A percentile compares a stretch with the other conserved stretches of the same genome.
phyloP scores from a whole-genome alignment of 2,113 vertebrate genomes.

The Poeciliopsis prolifica region DNA sequence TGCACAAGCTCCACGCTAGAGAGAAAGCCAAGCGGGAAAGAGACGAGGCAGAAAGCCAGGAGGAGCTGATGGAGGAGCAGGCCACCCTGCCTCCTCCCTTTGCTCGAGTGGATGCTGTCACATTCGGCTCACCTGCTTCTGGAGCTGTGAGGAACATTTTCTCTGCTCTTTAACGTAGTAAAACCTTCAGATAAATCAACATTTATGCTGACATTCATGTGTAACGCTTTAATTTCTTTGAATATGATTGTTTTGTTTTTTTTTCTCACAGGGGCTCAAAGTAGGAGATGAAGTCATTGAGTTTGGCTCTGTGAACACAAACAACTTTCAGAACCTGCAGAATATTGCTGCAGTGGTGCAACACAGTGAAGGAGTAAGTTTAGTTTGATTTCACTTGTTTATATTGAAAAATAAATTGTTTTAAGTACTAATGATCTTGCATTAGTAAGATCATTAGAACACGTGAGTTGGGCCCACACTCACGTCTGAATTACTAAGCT shows the following conservation, averaged over 20 bases:
- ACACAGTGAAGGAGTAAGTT: constrained; percentile 92
- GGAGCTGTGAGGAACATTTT: constrained; percentile 78
- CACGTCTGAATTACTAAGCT: too few species aligned
- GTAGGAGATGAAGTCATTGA: constrained; percentile 89
- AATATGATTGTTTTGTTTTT: constrained; percentile 3
- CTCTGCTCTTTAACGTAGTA: not conserved
- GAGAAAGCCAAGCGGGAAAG: constrained; percentile 87
- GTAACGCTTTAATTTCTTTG: not conserved
- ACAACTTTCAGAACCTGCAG: constrained; percentile 92
- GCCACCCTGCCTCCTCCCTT: constrained; percentile 78
- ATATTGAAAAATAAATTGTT: not conserved
- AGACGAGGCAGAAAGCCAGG: constrained; percentile 79
- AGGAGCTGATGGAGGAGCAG: constrained; percentile 71
- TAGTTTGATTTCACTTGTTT: not conserved
- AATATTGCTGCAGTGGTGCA: constrained; percentile 91
- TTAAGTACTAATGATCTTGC: not conserved
- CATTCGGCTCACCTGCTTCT: constrained; percentile 87
- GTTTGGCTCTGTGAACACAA: constrained; percentile 91
- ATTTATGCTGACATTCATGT: not conserved
- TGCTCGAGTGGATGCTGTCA: constrained; percentile 87
- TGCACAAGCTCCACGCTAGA: constrained; percentile 89
- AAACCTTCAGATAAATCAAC: not conserved
- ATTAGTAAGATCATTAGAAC: not conserved
- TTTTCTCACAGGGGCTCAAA: constrained; percentile 83
- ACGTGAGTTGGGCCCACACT: too few species aligned